Base-by-base conservation (phyloP, 2,113 vertebrate species). In the Eulemur macaco region DNA sequence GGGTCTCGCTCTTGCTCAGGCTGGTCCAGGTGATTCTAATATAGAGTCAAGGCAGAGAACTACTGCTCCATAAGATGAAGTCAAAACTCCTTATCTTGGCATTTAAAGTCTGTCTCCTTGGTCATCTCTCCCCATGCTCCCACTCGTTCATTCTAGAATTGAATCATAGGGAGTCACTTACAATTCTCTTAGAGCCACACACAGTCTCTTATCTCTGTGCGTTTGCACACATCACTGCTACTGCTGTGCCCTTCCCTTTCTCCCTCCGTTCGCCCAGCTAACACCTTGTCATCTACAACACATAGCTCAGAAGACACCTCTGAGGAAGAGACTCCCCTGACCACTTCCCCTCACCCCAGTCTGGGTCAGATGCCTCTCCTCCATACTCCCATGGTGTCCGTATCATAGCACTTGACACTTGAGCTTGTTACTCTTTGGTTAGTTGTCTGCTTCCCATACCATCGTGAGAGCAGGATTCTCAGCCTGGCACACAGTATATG, bases 1-100 rank as follows among this genome's bases (percentile, higher is more conserved):
- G 39, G 39, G 39, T 39, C 39, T 39, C 39, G 39, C 39, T 39
- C 39, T 39, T 39, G 39, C 39, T 39, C 39, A 39, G 39, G 39
- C 39, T 39, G 23, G 80, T 66, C 45, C 86, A 64, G 23, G 80
- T 66, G 31, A 89, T 94, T 96, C 54, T 66, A 73, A 64, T 52
- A 17, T 78, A 45, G 5, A 87, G 60, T 89, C 50, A 89, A 94
- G 56, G 54, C 56, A 80, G 81, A 90, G 69, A 86, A 39, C 85
- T 86, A 66, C n/a, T 82, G 47, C 64, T 64, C 52, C 58, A 6
- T n/a, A 83, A 13, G 29, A 89, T 86, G 23, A 78, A 93, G 90
- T 77, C 14, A 45, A 42, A 81, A n/a, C n/a, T 82, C 68, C 66
- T 86, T 77, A 94, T 50, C 39, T 82, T 96, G 89, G 80, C 25